Evolutionary conservation across 2,888 invertebrate genomes (phyloP).

Genomic region (Drosophila ustulata): DNA sequence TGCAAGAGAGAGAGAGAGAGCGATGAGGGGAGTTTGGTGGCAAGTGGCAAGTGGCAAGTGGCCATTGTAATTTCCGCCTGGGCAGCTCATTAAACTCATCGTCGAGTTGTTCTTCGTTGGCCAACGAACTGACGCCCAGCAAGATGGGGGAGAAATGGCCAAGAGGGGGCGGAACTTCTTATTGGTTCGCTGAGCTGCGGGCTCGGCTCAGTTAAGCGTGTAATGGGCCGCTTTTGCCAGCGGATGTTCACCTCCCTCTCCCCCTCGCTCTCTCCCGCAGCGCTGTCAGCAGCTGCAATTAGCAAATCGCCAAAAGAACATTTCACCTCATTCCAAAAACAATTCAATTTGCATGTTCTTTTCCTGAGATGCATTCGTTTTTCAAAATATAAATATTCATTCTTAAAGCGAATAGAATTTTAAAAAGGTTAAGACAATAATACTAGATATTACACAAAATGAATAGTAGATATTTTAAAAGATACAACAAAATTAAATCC

Average conservation of each 20-base stretch:
- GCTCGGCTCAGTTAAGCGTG: constrained; percentile 75
- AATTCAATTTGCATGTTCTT: background rate
- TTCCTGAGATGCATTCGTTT: background rate
- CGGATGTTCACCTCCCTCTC: constrained; percentile 57
- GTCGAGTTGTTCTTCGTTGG: constrained; percentile 19
- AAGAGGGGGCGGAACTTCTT: constrained; percentile 35
- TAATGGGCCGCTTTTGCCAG: constrained; percentile 54
- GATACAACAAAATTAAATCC: too few species aligned
- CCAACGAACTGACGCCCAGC: constrained; percentile 42
- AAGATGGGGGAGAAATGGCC: background rate
- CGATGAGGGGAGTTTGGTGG: background rate
- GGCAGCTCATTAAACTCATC: constrained; percentile 63
- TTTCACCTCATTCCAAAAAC: background rate
- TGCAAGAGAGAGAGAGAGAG: background rate
- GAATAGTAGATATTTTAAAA: too few species aligned
- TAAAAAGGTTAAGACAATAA: too few species aligned
- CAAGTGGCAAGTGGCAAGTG: constrained; percentile 19
- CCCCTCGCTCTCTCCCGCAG: background rate
- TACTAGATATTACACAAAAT: too few species aligned
- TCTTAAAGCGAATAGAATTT: too few species aligned
- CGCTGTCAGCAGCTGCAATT: constrained; percentile 42
- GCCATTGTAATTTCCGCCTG: constrained; percentile 60
- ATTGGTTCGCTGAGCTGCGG: constrained; percentile 59
- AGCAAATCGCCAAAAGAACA: constrained; percentile 17
- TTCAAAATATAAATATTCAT: too few species aligned